Conservation (phyloP, 2,888 invertebrate genomes). For the Neuroscelio doddi region DNA sequence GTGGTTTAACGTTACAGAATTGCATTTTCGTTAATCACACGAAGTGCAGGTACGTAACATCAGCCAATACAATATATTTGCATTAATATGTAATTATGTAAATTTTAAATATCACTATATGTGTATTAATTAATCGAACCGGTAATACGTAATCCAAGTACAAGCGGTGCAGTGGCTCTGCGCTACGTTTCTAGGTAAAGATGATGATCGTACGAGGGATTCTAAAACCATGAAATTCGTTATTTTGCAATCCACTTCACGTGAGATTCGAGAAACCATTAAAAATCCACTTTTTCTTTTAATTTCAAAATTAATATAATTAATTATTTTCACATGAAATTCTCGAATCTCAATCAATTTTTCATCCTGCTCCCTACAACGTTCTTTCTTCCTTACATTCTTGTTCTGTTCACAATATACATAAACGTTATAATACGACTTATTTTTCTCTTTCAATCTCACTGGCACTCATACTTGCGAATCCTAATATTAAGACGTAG, state of each 20-base stretch:
- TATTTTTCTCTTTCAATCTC: constrained; percentile 17
- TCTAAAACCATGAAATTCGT: constrained; percentile 8
- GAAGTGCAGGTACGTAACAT: constrained; percentile 36
- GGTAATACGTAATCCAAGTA: constrained; percentile 33
- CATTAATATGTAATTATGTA: constrained; percentile 42
- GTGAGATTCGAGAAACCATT: background rate
- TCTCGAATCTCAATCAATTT: constrained; percentile 5
- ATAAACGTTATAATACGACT: constrained; percentile 24
- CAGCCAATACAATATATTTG: constrained; percentile 35
- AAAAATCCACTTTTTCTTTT: background rate
- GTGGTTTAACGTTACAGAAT: constrained; percentile 54
- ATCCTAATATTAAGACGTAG: constrained; percentile 4
- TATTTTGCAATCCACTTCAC: background rate
- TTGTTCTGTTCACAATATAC: constrained; percentile 23
- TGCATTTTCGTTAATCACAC: constrained; percentile 34
- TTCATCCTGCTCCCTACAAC: background rate
- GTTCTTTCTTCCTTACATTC: background rate
- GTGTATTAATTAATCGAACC: constrained; percentile 28
- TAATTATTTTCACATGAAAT: background rate
- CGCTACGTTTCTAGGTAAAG: constrained; percentile 20
- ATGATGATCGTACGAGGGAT: constrained; percentile 25
- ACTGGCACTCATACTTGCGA: constrained; percentile 3
- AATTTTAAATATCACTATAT: constrained; percentile 24
- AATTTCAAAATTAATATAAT: background rate
- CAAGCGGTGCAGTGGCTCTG: constrained; percentile 41